Base-by-base conservation (phyloP, 2,113 vertebrate species). In the Taurulus bubalis region DNA sequence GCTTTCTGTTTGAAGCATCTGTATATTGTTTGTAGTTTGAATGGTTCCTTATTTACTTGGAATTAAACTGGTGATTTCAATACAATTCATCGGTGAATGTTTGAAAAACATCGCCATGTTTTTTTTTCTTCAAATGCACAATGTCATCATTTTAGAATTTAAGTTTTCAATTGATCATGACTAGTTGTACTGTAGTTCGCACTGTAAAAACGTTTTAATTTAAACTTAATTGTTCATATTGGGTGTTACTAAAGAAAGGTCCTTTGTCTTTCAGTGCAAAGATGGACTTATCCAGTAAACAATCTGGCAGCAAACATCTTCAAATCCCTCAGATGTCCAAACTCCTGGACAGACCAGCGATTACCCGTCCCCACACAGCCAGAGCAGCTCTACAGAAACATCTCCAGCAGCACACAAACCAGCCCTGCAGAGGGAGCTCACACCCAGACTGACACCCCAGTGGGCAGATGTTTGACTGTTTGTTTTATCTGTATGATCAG, bases 311-410 rank as follows among this genome's bases (percentile, higher is more conserved):
- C 49, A 76, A 75, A n/a, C 89, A 87, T 24, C 38, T 18, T 26
- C 30, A 14, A 22, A 40, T 32, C 30, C 40, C 63, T 14, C 88
- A 85, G 59, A 58, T 15, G 59, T 91, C 90, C 0, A 88, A 90
- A 83, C 82, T 56, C 1, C 81, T 79, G 64, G 69, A 71, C 16
- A 89, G 88, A 49, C 74, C 74, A 7, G 28, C 16, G 0, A 83
- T 83, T 1, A 24, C 75, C 63, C 93, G 89, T 26, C 92, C 93
- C 49, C 90, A 93, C 83, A 93, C 94, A 24, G 86, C 94, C 66
- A 86, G 60, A 28, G 91, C 94, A 3, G 47, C 79, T 24, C 86
- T 96, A 8, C 95, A 92, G 87, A 92, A 93, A n/a, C 80, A 92
- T 30, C 90, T 93, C 38, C 87, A 53, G 78, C 90, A 91, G 64